Percentiles rank a stretch among this genome's conserved stretches.
Conservation (phyloP, 2,888 invertebrate genomes). For the Ceraclea dissimilis region DNA sequence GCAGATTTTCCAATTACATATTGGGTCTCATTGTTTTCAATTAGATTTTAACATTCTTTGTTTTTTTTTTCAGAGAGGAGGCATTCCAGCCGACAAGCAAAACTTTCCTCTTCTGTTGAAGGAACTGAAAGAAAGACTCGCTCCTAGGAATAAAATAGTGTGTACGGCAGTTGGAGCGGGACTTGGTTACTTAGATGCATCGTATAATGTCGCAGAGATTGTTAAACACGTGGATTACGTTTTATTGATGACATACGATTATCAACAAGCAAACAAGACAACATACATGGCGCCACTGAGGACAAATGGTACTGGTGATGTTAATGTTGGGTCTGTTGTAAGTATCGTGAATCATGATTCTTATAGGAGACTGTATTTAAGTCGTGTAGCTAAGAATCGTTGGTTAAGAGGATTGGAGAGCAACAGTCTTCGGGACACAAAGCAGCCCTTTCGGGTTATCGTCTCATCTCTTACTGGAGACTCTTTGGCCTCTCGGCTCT, state of each 20-base stretch:
- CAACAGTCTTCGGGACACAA: no score
- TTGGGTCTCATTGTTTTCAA: no score
- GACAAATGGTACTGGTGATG: constrained; percentile 26
- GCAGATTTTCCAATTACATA: no score
- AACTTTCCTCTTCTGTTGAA: constrained; percentile 37
- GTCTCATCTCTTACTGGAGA: no score
- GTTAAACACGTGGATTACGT: constrained; percentile 39
- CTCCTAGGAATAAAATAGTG: constrained; percentile 35
- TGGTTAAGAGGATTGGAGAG: no score
- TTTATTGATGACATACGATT: constrained; percentile 47
- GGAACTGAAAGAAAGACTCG: constrained; percentile 35
- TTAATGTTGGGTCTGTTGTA: constrained; percentile 22
- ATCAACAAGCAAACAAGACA: constrained; percentile 32
- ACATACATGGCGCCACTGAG: constrained; percentile 37
- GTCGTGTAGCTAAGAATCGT: no score
- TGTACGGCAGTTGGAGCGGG: constrained; percentile 43
- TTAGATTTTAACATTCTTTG: no score
- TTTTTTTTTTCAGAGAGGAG: constrained; percentile 32
- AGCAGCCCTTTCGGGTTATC: no score
- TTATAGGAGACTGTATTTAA: no score
- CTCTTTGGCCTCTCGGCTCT: no score
- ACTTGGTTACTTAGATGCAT: constrained; percentile 31
- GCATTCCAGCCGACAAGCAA: constrained; percentile 34
- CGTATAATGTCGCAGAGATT: constrained; percentile 38
- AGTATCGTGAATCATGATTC: no score